Conservation (phyloP, 2,113 vertebrate genomes). For the Dipodomys stephensi region DNA sequence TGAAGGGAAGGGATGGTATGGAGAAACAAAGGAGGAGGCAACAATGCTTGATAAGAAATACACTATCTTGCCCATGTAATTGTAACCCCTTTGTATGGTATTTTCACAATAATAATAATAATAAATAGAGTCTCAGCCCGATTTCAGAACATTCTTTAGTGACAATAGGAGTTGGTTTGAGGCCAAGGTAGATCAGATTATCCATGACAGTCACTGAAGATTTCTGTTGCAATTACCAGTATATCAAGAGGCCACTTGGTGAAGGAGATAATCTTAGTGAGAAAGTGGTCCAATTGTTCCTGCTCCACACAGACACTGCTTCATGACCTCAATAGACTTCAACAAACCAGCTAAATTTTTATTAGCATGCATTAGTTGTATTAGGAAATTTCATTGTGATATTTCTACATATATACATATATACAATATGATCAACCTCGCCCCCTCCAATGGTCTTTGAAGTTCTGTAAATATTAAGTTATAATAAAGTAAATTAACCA, state of each 20-base stretch:
- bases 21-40: too few relatives aligned
- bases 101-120: too few relatives aligned
- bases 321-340: background rate
- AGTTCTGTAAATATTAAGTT: background rate
- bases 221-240: background rate
- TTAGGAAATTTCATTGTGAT: too few relatives aligned
- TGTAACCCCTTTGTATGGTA: too few relatives aligned
- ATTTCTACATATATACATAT: too few relatives aligned
- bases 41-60: too few relatives aligned
- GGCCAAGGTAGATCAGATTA: background rate
- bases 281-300: background rate
- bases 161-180: background rate
- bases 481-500: background rate
- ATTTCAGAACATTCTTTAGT: background rate
- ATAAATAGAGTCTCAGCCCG: background rate
- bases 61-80: too few relatives aligned
- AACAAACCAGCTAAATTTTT: too few relatives aligned
- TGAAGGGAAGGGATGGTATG: too few relatives aligned
- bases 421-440: too few relatives aligned
- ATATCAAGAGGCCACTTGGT: background rate
- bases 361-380: too few relatives aligned
- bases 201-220: background rate
- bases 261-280: background rate
- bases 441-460: background rate
- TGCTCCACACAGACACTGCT: background rate